These are phyloP conservation scores for Spodoptera litura DNA, from an alignment of 1,140 invertebrate genomes.

Conservation along the genomic window DNA sequence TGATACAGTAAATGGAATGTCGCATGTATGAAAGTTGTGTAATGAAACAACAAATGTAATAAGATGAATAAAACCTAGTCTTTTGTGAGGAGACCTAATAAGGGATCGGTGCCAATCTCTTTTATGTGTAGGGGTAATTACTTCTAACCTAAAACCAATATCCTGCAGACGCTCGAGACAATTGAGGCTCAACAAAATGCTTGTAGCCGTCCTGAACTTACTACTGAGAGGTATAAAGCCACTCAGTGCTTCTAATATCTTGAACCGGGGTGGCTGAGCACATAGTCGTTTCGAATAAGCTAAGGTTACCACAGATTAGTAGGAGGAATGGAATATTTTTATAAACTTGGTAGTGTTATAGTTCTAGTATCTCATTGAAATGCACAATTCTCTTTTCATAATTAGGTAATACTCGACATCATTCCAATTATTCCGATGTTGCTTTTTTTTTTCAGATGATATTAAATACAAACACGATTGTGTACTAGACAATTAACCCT, in stretches of 20 bases:
- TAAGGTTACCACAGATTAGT: conserved; percentile 24
- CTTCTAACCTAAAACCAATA: conserved; percentile 38
- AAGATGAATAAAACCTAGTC: no score
- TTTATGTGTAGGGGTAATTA: conserved; percentile 22
- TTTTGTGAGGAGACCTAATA: neutral
- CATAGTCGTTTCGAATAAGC: conserved; percentile 5
- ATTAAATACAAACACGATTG: neutral
- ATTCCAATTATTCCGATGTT: no score
- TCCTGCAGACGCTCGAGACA: conserved; percentile 30
- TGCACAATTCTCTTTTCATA: neutral
- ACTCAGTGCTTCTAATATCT: conserved; percentile 47
- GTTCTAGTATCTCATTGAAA: neutral
- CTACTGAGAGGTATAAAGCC: conserved; percentile 41
- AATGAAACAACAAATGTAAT: neutral
- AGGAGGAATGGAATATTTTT: neutral
- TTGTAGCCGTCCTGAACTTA: conserved; percentile 1
- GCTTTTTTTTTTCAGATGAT: neutral
- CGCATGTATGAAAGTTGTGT: neutral
- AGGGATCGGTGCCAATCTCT: conserved; percentile 13
- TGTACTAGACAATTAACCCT: neutral
- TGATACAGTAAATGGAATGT: neutral
- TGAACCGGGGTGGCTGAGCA: conserved; percentile 11
- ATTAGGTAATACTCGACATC: no score
- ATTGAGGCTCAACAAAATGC: conserved; percentile 36
- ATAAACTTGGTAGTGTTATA: no score